Base-by-base conservation (phyloP, 2,797 vertebrate genomes). In the Rhynchotus rufescens region DNA sequence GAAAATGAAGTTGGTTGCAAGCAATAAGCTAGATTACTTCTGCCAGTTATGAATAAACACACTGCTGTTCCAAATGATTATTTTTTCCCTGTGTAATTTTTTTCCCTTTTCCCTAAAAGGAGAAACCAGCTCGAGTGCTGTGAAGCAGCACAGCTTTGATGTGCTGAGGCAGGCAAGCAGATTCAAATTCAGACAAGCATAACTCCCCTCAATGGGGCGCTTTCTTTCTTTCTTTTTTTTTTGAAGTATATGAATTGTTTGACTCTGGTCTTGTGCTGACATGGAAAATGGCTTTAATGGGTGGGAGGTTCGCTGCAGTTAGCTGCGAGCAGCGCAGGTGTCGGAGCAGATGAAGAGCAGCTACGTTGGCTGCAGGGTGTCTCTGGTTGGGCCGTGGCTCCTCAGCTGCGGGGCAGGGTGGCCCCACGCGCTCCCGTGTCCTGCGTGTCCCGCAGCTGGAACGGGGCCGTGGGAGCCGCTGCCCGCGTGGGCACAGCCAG, bases 91-190 rank as follows among this genome's bases (percentile, higher is more conserved):
- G 30, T 11, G 28, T 54, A 3, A 0, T 10, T 42, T 49, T 15
- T 65, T 30, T 49, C 8, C 19, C 11, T 21, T 21, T 59, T 34
- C 38, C 47, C 38, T 8, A 1, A 20, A 8, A 0, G 3, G n/a
- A 12, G 21, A 6, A 8, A 22, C 42, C 42, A 4, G 2, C 2
- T 2, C 4, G 9, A 44, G 54, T 4, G 78, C 64, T 42, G 56
- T 44, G 5, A 3, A 8, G 1, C 10, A 14, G 64, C 54, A 2
- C 3, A 8, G 7, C 16, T 13, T 5, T 6, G 3, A 2, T 11
- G 8, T 3, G 17, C 0, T 1, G 5, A 47, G 20, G 4, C 10
- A 4, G 8, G 26, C 0, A 7, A 32, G 23, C 12, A 2, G 19
- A 1, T 1, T 4, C 1, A n/a, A 21, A 15, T n/a, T 21, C 3